Evolutionary conservation across 2,797 vertebrate species (phyloP).

Genomic region (Hafferia zeledoni): DNA sequence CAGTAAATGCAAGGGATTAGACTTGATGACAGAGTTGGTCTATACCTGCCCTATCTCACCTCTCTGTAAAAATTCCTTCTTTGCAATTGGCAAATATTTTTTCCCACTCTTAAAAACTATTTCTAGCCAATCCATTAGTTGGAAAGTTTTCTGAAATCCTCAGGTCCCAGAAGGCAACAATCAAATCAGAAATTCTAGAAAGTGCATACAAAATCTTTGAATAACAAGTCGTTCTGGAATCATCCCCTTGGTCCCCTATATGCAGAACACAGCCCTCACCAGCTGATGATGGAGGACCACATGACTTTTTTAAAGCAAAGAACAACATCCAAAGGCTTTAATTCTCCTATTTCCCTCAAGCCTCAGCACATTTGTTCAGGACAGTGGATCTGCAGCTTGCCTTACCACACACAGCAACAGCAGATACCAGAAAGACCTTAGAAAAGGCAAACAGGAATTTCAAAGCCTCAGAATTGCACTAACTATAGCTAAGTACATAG

Average conservation of each 20-base stretch:
- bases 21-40: background rate
- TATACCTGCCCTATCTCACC: background rate
- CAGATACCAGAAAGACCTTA: background rate
- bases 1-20: background rate
- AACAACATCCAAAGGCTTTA: background rate
- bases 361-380: background rate
- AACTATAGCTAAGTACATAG: background rate
- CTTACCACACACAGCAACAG: background rate
- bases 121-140: background rate
- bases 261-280: background rate
- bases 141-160: background rate
- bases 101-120: background rate
- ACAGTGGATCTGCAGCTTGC: background rate
- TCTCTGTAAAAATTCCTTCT: background rate
- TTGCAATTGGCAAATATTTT: background rate
- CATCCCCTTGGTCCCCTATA: background rate
- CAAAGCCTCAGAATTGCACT: background rate
- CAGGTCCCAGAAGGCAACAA: background rate
- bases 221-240: background rate
- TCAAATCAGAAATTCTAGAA: background rate
- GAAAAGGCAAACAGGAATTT: background rate
- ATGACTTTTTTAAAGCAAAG: background rate
- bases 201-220: background rate
- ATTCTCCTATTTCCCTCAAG: background rate
- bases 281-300: background rate